Evolutionary conservation across 1,140 invertebrate genomes (phyloP).

Genomic region (Drosophila lini): DNA sequence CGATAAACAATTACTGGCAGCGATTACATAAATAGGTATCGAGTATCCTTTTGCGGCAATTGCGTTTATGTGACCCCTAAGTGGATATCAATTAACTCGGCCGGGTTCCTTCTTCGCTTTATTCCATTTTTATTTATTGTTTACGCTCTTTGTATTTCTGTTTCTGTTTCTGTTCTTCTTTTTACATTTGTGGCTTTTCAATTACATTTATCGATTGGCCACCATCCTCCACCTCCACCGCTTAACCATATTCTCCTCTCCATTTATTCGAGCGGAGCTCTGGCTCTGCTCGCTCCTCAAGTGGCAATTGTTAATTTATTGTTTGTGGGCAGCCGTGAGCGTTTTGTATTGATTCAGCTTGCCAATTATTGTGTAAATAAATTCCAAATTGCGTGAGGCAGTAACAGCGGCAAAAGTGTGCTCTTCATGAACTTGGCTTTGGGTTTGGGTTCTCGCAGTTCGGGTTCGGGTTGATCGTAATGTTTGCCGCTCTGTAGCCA

Average conservation of each 20-base stretch:
- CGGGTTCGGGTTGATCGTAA: conserved; percentile 9
- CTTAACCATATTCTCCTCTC: not conserved
- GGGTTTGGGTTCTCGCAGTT: not conserved
- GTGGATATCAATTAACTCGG: conserved; percentile 30
- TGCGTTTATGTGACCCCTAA: conserved; percentile 22
- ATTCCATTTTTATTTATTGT: conserved; percentile 19
- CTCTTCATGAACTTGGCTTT: conserved; percentile 44
- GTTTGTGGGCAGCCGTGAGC: conserved; percentile 67
- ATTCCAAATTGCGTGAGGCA: conserved; percentile 77
- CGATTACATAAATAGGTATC: conserved; percentile 19
- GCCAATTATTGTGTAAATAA: conserved; percentile 81
- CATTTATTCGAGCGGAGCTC: not conserved
- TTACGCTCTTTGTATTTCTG: conserved; percentile 8
- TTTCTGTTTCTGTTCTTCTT: not conserved
- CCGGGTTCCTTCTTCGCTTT: not conserved
- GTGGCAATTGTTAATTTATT: conserved; percentile 77
- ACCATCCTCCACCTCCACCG: not conserved
- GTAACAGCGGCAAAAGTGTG: conserved; percentile 56
- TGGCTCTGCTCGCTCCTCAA: conserved; percentile 8
- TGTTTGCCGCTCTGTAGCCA: conserved; percentile 45
- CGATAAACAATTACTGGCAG: not conserved
- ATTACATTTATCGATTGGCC: conserved; percentile 43
- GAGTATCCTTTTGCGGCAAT: conserved; percentile 13
- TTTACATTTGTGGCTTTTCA: conserved; percentile 22
- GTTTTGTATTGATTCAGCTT: conserved; percentile 76